A percentile compares a stretch with the other conserved stretches of the same genome.
Evolutionary conservation across 2,888 invertebrate genomes (phyloP).

Genomic region (Acleris sparsana): DNA sequence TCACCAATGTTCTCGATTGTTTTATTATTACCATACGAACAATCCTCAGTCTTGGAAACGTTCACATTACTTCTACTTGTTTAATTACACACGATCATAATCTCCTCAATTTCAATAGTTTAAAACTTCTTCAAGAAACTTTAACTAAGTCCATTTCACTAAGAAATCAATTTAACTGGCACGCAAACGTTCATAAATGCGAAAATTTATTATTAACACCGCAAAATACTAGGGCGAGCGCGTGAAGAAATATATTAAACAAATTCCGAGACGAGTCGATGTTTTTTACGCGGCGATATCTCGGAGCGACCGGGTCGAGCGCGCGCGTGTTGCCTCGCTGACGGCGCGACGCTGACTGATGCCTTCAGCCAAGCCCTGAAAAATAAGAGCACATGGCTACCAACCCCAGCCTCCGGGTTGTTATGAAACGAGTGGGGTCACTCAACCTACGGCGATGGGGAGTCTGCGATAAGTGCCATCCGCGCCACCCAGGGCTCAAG

Average conservation of each 20-base stretch:
- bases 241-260: conserved; percentile 34
- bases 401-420: conserved; percentile 60
- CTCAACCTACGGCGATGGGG: conserved; percentile 67
- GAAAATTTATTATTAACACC: conserved; percentile 24
- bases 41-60: conserved; percentile 33
- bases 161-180: neutral
- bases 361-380: conserved; percentile 58
- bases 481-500: conserved; percentile 38
- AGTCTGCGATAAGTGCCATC: conserved; percentile 44
- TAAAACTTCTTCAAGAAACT: neutral
- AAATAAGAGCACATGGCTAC: conserved; percentile 62
- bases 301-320: conserved; percentile 36
- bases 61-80: conserved; percentile 20
- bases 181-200: conserved; percentile 11
- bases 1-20: conserved; percentile 43
- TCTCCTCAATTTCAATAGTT: conserved; percentile 5
- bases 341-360: conserved; percentile 65
- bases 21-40: conserved; percentile 33
- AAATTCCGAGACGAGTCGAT: conserved; percentile 58
- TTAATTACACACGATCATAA: conserved; percentile 37
- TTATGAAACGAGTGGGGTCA: conserved; percentile 70
- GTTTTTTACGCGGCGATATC: conserved; percentile 67
- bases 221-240: conserved; percentile 28
- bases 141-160: neutral
- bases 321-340: conserved; percentile 48